phyloP scores from a whole-genome alignment of 2,113 vertebrate genomes.

The Heterotis niloticus region DNA sequence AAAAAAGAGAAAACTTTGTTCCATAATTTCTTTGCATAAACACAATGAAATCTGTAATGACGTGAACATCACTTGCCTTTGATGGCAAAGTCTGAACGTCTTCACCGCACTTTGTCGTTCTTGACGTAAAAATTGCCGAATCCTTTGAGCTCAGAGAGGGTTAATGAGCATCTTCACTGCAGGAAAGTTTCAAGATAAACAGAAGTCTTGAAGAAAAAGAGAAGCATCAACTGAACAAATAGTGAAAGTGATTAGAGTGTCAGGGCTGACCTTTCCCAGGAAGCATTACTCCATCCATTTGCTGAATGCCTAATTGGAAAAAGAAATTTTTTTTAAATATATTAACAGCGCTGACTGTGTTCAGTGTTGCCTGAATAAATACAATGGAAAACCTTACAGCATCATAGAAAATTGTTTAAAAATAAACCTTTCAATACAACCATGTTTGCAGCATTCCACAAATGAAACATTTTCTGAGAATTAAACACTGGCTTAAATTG shows the following conservation, averaged over 20 bases:
- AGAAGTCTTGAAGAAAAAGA: not conserved
- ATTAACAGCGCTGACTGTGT: not conserved
- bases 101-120: too few relatives aligned
- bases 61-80: too few relatives aligned
- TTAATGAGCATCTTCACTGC: not conserved
- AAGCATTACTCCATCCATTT: not conserved
- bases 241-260: not conserved
- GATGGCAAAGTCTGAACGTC: too few relatives aligned
- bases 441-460: too few relatives aligned
- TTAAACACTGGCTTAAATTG: too few relatives aligned
- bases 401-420: too few relatives aligned
- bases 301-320: not conserved
- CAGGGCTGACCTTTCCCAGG: not conserved
- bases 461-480: too few relatives aligned
- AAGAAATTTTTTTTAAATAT: not conserved
- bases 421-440: too few relatives aligned
- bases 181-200: not conserved
- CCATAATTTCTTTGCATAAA: too few relatives aligned
- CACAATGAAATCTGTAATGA: too few relatives aligned
- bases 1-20: too few relatives aligned
- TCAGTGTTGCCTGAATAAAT: not conserved
- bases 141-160: not conserved
- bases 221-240: not conserved
- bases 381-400: not conserved
- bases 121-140: not conserved